These are phyloP conservation scores for Heterotis niloticus DNA, from an alignment of 2,113 vertebrate species.

Conservation along the genomic window DNA sequence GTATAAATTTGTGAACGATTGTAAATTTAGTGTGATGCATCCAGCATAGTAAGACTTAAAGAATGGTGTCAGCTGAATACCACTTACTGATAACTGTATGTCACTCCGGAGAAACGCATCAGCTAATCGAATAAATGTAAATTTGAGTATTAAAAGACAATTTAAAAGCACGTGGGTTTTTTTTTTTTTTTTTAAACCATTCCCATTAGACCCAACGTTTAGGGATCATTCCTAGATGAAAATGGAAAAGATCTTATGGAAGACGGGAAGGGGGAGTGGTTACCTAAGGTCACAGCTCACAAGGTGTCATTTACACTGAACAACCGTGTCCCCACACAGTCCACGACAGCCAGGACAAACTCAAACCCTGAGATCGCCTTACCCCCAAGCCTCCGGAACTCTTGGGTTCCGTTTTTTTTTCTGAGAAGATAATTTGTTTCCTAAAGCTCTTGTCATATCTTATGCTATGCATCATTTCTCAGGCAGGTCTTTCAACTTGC, in stretches of 20 bases:
- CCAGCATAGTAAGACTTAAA: no score
- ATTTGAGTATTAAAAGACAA: no score
- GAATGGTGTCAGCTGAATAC: no score
- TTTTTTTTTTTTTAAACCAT: no score
- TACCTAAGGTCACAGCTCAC: slow-evolving; percentile 16
- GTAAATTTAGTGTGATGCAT: no score
- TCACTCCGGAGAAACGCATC: no score
- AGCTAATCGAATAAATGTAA: no score
- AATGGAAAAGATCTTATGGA: neutral
- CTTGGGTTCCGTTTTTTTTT: slow-evolving; percentile 9
- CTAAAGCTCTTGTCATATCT: slow-evolving; percentile 20
- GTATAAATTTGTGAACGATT: no score
- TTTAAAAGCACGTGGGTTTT: no score
- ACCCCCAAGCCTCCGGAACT: slow-evolving; percentile 8
- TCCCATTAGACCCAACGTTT: no score
- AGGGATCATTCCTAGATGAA: no score
- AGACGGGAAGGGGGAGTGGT: neutral
- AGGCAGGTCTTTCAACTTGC: neutral
- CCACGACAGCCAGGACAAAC: neutral
- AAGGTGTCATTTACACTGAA: slow-evolving; percentile 22
- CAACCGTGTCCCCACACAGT: neutral
- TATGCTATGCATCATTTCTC: slow-evolving; percentile 4
- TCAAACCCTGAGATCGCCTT: slow-evolving; percentile 8
- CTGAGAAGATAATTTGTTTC: slow-evolving; percentile 25
- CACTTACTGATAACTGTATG: no score